Evolutionary conservation across 2,113 vertebrate species (phyloP).

Genomic region (Callipepla squamata): DNA sequence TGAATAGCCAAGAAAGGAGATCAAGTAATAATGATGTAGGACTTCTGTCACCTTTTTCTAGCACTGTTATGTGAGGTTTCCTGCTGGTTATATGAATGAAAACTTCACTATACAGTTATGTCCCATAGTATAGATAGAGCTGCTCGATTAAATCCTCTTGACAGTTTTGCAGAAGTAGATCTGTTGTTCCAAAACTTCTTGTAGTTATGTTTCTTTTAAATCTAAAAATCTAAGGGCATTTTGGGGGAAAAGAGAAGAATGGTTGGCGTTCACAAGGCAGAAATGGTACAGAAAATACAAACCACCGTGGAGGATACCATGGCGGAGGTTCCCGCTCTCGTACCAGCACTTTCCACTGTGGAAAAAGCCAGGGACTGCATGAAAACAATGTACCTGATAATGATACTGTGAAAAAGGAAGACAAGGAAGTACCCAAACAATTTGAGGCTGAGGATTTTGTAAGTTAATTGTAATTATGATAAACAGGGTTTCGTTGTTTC

Average conservation of each 20-base stretch:
- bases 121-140: neutral
- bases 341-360: constrained; percentile 68
- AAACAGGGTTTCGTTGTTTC: constrained; percentile 3
- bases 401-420: constrained; percentile 69
- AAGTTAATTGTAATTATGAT: constrained; percentile 69
- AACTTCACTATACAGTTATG: fast-evolving
- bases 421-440: constrained; percentile 73
- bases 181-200: neutral
- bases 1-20: neutral
- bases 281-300: constrained; percentile 76
- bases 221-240: constrained; percentile 73
- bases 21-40: neutral
- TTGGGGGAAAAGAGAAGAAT: constrained; percentile 82
- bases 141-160: neutral
- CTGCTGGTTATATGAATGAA: neutral
- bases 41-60: neutral
- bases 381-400: constrained; percentile 69
- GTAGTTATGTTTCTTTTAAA: neutral
- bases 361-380: constrained; percentile 74
- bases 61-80: neutral
- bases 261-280: constrained; percentile 80
- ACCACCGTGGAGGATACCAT: constrained; percentile 67
- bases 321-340: constrained; percentile 66
- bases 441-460: constrained; percentile 87
- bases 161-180: neutral